phyloP scores from a whole-genome alignment of 2,888 invertebrate species.

The Pristionchus japonicus region DNA sequence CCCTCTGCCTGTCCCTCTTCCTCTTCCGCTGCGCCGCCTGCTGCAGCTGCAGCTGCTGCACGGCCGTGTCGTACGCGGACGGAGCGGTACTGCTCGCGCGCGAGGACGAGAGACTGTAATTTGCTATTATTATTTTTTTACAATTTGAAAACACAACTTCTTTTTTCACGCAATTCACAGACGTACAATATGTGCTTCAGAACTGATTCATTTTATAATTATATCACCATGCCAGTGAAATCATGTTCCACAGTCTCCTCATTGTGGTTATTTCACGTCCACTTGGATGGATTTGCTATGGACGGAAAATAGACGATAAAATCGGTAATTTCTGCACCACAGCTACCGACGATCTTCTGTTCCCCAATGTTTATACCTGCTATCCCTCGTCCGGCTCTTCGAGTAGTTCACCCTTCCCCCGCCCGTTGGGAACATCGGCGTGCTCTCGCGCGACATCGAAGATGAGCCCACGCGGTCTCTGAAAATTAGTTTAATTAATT shows the following conservation, averaged over 20 bases:
- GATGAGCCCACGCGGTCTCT: background rate
- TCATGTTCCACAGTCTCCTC: no score
- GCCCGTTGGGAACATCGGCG: background rate
- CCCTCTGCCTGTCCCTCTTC: conserved; percentile 9
- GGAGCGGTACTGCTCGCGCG: background rate
- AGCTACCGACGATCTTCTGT: background rate
- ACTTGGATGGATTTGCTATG: no score
- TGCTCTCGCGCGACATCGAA: conserved; percentile 27
- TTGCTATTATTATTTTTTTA: background rate
- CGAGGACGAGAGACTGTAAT: background rate
- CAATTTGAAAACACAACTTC: no score
- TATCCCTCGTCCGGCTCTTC: background rate
- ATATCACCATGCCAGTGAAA: no score
- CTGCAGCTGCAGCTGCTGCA: background rate
- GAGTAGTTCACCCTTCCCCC: background rate
- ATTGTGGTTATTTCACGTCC: no score
- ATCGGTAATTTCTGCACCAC: background rate
- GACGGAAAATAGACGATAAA: background rate
- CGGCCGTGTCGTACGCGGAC: background rate
- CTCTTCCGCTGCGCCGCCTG: conserved; percentile 5
- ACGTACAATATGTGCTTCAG: no score
- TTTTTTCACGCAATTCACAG: no score
- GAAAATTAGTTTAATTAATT: no score
- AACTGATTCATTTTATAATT: no score
- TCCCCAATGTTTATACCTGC: background rate